phyloP scores from a whole-genome alignment of 2,113 vertebrate species.

The Cyprinodon tularosa region DNA sequence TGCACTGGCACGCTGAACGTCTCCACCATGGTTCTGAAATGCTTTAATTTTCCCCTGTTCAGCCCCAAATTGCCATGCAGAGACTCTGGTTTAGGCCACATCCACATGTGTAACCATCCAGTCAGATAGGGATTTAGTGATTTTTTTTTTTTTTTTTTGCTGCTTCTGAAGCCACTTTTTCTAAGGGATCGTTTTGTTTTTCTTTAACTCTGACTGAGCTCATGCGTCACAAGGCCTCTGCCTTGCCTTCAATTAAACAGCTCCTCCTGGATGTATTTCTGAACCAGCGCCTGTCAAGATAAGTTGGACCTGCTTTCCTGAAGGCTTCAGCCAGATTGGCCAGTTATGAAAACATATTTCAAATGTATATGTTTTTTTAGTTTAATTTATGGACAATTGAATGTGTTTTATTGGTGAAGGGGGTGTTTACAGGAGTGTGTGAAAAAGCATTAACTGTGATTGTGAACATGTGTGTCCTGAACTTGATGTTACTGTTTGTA shows the following conservation, averaged over 20 bases:
- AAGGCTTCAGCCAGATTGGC: slow-evolving; percentile 35
- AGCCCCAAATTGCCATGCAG: slow-evolving; percentile 29
- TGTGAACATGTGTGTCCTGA: slow-evolving; percentile 44
- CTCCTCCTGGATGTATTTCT: slow-evolving; percentile 45
- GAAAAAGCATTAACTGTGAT: slow-evolving; percentile 43
- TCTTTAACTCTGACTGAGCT: slow-evolving; percentile 24
- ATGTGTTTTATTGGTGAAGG: slow-evolving; percentile 46
- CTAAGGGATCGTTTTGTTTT: slow-evolving; percentile 57
- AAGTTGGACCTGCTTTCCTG: slow-evolving; percentile 56
- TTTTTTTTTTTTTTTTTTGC: slow-evolving; percentile 34
- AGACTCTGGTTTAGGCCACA: slow-evolving; percentile 28
- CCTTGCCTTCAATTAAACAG: slow-evolving; percentile 28
- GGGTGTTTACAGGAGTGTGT: slow-evolving; percentile 41
- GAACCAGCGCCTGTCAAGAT: slow-evolving; percentile 48
- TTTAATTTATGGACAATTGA: slow-evolving; percentile 66
- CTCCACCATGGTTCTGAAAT: slow-evolving; percentile 31
- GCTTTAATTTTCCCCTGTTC: slow-evolving; percentile 34
- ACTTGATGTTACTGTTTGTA: slow-evolving; percentile 43
- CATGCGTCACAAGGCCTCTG: neutral
- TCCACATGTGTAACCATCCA: slow-evolving; percentile 36
- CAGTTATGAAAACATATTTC: slow-evolving; percentile 37
- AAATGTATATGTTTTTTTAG: slow-evolving; percentile 14
- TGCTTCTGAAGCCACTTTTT: slow-evolving; percentile 42
- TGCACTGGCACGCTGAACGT: slow-evolving; percentile 21
- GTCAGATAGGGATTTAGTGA: slow-evolving; percentile 31